These are phyloP conservation scores for Ennomos erosarius DNA, from an alignment of 2,888 invertebrate species.

Conservation along the genomic window DNA sequence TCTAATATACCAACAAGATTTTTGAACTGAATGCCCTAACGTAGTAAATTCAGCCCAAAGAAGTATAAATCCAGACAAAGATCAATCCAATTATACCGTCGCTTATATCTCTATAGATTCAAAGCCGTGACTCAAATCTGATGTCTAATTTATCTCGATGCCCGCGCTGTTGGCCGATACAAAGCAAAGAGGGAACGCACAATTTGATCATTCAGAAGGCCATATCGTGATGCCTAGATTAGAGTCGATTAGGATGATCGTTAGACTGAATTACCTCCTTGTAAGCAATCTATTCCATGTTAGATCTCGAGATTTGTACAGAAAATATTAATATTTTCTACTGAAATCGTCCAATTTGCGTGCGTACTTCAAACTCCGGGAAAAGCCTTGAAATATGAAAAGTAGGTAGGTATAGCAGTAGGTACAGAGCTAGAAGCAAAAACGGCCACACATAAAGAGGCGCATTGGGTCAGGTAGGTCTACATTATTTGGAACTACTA, in stretches of 20 bases:
- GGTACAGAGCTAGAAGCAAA: not conserved
- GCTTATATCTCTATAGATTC: slow-evolving; percentile 18
- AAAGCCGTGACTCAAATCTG: slow-evolving; percentile 23
- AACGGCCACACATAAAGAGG: slow-evolving; percentile 13
- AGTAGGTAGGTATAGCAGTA: slow-evolving; percentile 4
- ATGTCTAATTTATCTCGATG: slow-evolving; percentile 25
- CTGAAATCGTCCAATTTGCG: slow-evolving; percentile 24
- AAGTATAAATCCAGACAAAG: slow-evolving; percentile 13
- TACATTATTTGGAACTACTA: too few species aligned
- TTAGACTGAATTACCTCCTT: slow-evolving; percentile 34
- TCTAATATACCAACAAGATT: too few species aligned
- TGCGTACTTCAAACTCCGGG: slow-evolving; percentile 19
- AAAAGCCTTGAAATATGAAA: slow-evolving; percentile 8
- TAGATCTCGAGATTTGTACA: slow-evolving; percentile 23
- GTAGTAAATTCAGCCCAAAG: not conserved
- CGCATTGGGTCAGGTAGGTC: too few species aligned
- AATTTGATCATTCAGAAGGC: slow-evolving; percentile 40
- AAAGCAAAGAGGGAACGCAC: slow-evolving; percentile 32
- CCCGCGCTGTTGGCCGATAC: slow-evolving; percentile 15
- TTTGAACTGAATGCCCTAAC: not conserved
- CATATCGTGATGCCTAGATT: slow-evolving; percentile 39
- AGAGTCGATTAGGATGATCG: slow-evolving; percentile 38
- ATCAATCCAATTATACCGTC: slow-evolving; percentile 17
- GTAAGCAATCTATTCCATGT: slow-evolving; percentile 37
- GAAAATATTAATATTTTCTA: slow-evolving; percentile 25